Evolutionary conservation across 2,888 invertebrate species (phyloP).

Genomic region (Ennomos quercinarius): DNA sequence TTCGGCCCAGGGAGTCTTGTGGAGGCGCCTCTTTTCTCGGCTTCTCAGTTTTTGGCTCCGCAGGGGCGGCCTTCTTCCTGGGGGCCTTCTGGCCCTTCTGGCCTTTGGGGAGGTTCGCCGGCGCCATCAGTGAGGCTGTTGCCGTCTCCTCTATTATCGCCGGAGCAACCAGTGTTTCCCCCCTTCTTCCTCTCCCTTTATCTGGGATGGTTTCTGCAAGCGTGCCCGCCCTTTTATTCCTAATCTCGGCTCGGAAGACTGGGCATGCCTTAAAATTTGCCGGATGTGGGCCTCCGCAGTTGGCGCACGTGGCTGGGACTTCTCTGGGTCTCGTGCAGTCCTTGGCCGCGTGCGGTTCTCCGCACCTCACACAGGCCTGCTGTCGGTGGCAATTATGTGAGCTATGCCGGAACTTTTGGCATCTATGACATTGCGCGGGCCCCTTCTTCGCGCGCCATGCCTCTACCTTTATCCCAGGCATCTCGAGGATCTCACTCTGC

Average conservation of each 20-base stretch:
- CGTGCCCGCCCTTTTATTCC: constrained; percentile 25
- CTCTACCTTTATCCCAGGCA: neutral
- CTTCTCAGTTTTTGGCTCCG: no score
- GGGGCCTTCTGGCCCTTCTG: neutral
- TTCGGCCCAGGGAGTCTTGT: constrained; percentile 5
- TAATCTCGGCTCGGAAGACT: constrained; percentile 8
- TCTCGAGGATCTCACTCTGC: neutral
- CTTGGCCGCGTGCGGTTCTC: constrained; percentile 18
- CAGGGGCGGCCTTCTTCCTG: neutral
- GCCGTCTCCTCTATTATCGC: constrained; percentile 1
- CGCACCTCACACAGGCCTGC: constrained; percentile 28
- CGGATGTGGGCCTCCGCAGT: constrained; percentile 31
- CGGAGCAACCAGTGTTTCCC: neutral
- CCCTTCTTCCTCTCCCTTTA: neutral
- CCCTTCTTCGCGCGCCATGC: constrained; percentile 4
- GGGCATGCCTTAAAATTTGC: constrained; percentile 34
- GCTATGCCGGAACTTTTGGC: constrained; percentile 40
- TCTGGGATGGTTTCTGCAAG: constrained; percentile 8
- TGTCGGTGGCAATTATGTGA: constrained; percentile 36
- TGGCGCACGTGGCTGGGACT: constrained; percentile 31
- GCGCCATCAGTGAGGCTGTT: constrained; percentile 4
- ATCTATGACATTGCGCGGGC: constrained; percentile 41
- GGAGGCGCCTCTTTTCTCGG: no score
- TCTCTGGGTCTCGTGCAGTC: constrained; percentile 27
- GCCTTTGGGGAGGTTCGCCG: neutral